A percentile compares a stretch with the other conserved stretches of the same genome.
phyloP scores from a whole-genome alignment of 2,797 vertebrate genomes.

The Anomalospiza imberbis region DNA sequence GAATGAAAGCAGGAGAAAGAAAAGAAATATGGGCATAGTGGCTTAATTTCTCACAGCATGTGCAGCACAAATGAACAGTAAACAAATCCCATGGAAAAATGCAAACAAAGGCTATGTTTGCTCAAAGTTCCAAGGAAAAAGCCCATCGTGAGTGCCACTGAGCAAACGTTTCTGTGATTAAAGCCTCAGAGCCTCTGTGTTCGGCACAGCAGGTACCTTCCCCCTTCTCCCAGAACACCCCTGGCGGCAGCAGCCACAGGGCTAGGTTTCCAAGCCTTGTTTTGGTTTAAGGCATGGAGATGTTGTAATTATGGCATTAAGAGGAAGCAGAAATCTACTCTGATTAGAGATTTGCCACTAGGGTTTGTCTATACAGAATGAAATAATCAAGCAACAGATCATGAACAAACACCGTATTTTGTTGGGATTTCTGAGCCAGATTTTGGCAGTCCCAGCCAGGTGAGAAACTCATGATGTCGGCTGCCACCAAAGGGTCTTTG shows the following conservation, averaged over 20 bases:
- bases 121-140: background rate
- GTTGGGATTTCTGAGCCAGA: background rate
- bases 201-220: background rate
- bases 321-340: background rate
- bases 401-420: background rate
- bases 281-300: background rate
- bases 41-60: constrained; percentile 48
- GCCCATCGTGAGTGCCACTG: background rate
- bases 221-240: background rate
- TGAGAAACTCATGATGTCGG: rapidly evolving
- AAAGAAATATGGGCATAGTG: background rate
- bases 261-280: background rate
- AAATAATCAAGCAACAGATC: background rate
- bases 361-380: background rate
- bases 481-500: background rate
- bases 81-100: constrained; percentile 3
- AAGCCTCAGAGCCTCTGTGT: background rate
- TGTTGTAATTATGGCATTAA: background rate
- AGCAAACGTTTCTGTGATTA: background rate
- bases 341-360: background rate
- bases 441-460: background rate
- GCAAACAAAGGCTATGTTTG: background rate
- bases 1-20: constrained; percentile 1
- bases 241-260: background rate
- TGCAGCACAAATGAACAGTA: constrained; percentile 41